A percentile compares a stretch with the other conserved stretches of the same genome.
These are phyloP conservation scores for Eupithecia subfuscata DNA, from an alignment of 2,888 invertebrate species.

Conservation along the genomic window DNA sequence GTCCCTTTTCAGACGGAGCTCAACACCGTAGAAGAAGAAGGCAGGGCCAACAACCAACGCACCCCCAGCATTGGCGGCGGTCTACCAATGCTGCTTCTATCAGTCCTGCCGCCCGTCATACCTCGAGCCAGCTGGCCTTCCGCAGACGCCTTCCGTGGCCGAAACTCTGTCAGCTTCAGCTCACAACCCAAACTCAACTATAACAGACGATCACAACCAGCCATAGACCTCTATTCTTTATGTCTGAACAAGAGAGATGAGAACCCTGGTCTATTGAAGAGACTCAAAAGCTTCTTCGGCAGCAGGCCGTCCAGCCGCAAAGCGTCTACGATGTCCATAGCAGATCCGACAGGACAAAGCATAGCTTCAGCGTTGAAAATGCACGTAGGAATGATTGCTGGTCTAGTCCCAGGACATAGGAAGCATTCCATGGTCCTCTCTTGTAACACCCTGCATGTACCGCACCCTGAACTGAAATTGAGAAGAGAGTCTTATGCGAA, in stretches of 20 bases:
- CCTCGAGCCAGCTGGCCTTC: constrained; percentile 91
- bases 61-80: constrained; percentile 89
- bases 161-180: constrained; percentile 86
- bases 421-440: constrained; percentile 84
- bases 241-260: constrained; percentile 83
- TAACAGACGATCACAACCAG: constrained; percentile 78
- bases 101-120: constrained; percentile 89
- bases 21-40: constrained; percentile 78
- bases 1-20: constrained; percentile 67
- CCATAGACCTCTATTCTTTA: constrained; percentile 84
- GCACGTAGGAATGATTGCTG: constrained; percentile 89
- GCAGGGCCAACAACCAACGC: constrained; percentile 58
- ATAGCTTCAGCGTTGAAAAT: constrained; percentile 88
- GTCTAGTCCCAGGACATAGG: constrained; percentile 86
- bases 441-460: constrained; percentile 85
- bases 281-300: constrained; percentile 85
- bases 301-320: constrained; percentile 87
- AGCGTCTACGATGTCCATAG: constrained; percentile 87
- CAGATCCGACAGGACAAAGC: constrained; percentile 82
- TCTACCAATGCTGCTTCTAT: constrained; percentile 87
- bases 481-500: constrained; percentile 82
- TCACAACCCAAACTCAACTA: constrained; percentile 87
- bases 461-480: constrained; percentile 71
- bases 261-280: constrained; percentile 81
- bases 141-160: constrained; percentile 85